phyloP scores from a whole-genome alignment of 2,797 vertebrate species.

The Manis javanica region DNA sequence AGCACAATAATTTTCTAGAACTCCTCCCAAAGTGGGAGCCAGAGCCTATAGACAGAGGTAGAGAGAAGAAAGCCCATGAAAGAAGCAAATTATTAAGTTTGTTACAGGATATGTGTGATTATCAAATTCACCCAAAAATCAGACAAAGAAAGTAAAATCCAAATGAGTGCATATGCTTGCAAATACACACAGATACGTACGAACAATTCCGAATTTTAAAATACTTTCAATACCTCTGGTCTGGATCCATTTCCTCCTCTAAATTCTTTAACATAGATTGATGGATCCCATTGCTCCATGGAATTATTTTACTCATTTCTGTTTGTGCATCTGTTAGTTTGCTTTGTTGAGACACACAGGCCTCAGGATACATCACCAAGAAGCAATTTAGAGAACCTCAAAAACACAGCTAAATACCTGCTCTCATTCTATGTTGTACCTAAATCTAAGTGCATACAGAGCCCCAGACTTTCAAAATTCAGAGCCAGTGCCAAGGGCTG shows the following conservation, averaged over 20 bases:
- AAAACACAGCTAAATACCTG: neutral
- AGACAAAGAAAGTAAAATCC: neutral
- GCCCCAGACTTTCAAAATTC: neutral
- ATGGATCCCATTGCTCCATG: neutral
- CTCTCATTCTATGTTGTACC: neutral
- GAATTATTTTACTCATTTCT: slow-evolving; percentile 14
- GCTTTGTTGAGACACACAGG: neutral
- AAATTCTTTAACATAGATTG: neutral
- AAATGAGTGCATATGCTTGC: neutral
- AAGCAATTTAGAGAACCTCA: slow-evolving; percentile 1
- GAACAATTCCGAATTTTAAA: neutral
- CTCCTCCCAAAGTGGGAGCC: neutral
- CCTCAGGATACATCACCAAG: neutral
- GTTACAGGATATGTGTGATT: neutral
- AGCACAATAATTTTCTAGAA: neutral
- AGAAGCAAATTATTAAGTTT: neutral
- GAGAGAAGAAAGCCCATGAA: neutral
- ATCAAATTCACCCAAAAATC: slow-evolving; percentile 3
- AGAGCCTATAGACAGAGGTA: too few species aligned
- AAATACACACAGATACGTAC: neutral
- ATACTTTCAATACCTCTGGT: neutral
- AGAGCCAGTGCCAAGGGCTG: neutral
- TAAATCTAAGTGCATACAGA: neutral
- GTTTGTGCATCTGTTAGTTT: neutral
- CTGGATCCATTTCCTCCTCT: neutral